phyloP scores from a whole-genome alignment of 2,888 invertebrate species.

The Hoplodrina ambigua region DNA sequence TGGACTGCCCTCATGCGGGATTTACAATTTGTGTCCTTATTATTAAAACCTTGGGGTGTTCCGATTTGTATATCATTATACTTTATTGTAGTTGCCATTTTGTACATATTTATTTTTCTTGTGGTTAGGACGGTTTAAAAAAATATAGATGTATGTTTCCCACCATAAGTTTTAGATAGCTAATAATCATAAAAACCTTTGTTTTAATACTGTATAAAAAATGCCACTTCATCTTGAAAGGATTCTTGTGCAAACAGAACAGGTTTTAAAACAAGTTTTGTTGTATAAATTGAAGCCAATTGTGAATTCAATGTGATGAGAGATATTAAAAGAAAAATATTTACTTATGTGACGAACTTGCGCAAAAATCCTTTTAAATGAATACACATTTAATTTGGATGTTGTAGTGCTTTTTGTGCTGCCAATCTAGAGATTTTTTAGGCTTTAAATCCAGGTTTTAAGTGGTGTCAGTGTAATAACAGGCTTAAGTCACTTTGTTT shows the following conservation, averaged over 20 bases:
- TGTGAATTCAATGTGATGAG: constrained; percentile 1
- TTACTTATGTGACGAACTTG: background rate
- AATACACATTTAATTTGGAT: constrained; percentile 20
- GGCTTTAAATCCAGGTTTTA: background rate
- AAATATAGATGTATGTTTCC: constrained; percentile 2
- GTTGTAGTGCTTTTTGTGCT: background rate
- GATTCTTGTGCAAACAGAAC: constrained; percentile 40
- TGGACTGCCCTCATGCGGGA: constrained; percentile 54
- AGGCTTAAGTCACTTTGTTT: no score
- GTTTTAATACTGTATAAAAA: constrained; percentile 20
- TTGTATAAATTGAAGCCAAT: constrained; percentile 22
- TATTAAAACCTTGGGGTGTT: constrained; percentile 26
- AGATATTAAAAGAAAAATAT: background rate
- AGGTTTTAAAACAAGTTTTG: constrained; percentile 37
- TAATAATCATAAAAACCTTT: constrained; percentile 19
- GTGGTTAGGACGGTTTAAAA: background rate
- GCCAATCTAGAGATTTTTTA: background rate
- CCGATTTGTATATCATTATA: constrained; percentile 28
- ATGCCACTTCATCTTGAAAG: constrained; percentile 37
- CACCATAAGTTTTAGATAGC: constrained; percentile 13
- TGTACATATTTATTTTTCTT: constrained; percentile 43
- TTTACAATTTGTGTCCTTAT: constrained; percentile 51
- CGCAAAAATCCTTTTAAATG: constrained; percentile 44
- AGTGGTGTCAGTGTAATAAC: no score
- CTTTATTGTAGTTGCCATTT: constrained; percentile 1